Evolutionary conservation across 23 tunicate species (phyloP).

Genomic region (Trididemnum clinides): DNA sequence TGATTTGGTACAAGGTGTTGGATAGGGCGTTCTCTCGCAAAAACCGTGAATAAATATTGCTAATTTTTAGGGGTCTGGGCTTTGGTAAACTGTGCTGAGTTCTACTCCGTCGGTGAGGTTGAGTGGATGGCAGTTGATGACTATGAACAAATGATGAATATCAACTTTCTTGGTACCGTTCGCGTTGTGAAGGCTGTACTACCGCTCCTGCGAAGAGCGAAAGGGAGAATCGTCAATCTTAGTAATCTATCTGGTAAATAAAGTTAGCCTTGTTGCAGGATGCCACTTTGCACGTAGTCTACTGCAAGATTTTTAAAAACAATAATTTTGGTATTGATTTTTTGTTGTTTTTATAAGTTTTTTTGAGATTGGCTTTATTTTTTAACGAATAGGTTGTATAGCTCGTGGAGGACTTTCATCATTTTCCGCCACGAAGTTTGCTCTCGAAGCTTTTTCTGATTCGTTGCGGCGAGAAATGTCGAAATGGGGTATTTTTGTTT

Average conservation of each 20-base stretch:
- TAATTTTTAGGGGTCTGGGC: constrained; percentile 78
- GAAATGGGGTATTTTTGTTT: constrained; percentile 90
- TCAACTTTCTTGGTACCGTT: constrained; percentile 77
- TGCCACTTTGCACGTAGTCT: too few relatives aligned
- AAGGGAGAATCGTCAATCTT: constrained; percentile 81
- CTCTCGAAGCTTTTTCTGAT: constrained; percentile 92
- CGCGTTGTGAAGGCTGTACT: constrained; percentile 72
- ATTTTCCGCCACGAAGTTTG: constrained; percentile 78
- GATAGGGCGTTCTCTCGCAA: too few relatives aligned
- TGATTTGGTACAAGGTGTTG: too few relatives aligned
- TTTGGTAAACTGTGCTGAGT: constrained; percentile 80
- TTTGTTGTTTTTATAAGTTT: not conserved
- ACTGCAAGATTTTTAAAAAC: too few relatives aligned
- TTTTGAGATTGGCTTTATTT: not conserved
- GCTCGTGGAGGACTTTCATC: constrained; percentile 81
- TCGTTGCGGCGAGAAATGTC: constrained; percentile 90
- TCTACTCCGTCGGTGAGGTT: constrained; percentile 83
- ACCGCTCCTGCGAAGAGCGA: constrained; percentile 59
- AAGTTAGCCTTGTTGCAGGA: too few relatives aligned
- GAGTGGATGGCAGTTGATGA: constrained; percentile 81
- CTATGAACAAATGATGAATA: constrained; percentile 58
- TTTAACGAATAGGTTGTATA: constrained; percentile 48
- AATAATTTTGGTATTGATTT: too few relatives aligned
- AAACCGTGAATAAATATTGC: too few relatives aligned
- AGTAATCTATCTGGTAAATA: constrained; percentile 79